Evolutionary conservation across 1,140 invertebrate species (phyloP).

Genomic region (Drosophila elegans): DNA sequence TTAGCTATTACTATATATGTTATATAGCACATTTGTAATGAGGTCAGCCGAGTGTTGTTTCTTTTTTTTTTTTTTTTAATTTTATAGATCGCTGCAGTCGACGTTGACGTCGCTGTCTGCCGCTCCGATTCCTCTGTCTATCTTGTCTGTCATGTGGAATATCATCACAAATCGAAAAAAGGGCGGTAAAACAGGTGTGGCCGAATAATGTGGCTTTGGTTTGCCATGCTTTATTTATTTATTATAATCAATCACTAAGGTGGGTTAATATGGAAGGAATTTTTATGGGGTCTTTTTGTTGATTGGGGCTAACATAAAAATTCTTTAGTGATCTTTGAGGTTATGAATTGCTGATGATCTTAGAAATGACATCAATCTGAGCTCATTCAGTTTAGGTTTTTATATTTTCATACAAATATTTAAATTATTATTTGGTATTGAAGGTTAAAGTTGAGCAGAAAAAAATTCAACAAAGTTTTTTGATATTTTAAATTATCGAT

Average conservation of each 20-base stretch:
- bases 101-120: slow-evolving; percentile 18
- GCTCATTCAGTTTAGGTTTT: neutral
- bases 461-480: no score
- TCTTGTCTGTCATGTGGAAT: slow-evolving; percentile 42
- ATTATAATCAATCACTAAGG: slow-evolving; percentile 36
- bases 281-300: neutral
- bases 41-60: slow-evolving; percentile 59
- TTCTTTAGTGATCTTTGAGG: neutral
- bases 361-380: neutral
- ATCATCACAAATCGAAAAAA: slow-evolving; percentile 42
- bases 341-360: neutral
- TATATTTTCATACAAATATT: no score
- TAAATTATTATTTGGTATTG: no score
- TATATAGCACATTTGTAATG: slow-evolving; percentile 61
- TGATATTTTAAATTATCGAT: no score
- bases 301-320: neutral
- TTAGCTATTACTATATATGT: slow-evolving; percentile 30
- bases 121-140: slow-evolving; percentile 24
- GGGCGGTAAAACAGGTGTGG: slow-evolving; percentile 40
- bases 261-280: slow-evolving; percentile 7
- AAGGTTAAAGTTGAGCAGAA: no score
- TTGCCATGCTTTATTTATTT: slow-evolving; percentile 42
- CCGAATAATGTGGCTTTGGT: slow-evolving; percentile 10
- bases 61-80: slow-evolving; percentile 37
- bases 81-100: slow-evolving; percentile 42